A percentile compares a stretch with the other conserved stretches of the same genome.
Evolutionary conservation across 2,113 vertebrate species (phyloP).

Genomic region (Microcebus griseorufus): DNA sequence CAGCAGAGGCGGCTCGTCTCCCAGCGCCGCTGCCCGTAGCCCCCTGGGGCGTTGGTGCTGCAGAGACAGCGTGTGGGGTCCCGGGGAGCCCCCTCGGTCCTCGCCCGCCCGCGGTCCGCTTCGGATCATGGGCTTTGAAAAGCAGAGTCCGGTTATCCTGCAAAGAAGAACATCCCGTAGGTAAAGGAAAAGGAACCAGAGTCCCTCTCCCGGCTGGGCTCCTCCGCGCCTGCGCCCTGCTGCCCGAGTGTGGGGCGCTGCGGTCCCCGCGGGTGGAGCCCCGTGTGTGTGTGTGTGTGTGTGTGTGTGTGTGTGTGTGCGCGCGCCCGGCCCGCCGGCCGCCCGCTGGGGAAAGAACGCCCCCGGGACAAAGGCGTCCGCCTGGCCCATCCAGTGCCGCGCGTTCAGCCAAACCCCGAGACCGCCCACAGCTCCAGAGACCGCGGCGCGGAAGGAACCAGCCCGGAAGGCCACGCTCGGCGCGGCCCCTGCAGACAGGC

Average conservation of each 20-base stretch:
- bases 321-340: background rate
- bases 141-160: background rate
- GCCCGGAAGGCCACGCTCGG: accelerated
- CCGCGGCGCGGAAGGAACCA: accelerated
- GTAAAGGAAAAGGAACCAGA: background rate
- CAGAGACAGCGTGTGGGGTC: background rate
- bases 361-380: background rate
- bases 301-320: accelerated
- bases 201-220: accelerated
- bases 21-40: background rate
- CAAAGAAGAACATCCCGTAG: background rate
- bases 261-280: background rate
- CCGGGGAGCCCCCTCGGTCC: background rate
- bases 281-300: accelerated
- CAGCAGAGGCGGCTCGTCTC: background rate
- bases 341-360: accelerated
- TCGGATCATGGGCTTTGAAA: background rate
- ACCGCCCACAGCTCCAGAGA: accelerated
- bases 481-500: accelerated
- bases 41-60: accelerated
- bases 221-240: accelerated
- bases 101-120: background rate
- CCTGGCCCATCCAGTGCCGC: accelerated
- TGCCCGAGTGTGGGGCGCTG: accelerated
- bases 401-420: accelerated